Percentiles rank a stretch among this genome's conserved stretches.
Evolutionary conservation across 2,888 invertebrate genomes (phyloP).

Genomic region (Mesoligia furuncula): DNA sequence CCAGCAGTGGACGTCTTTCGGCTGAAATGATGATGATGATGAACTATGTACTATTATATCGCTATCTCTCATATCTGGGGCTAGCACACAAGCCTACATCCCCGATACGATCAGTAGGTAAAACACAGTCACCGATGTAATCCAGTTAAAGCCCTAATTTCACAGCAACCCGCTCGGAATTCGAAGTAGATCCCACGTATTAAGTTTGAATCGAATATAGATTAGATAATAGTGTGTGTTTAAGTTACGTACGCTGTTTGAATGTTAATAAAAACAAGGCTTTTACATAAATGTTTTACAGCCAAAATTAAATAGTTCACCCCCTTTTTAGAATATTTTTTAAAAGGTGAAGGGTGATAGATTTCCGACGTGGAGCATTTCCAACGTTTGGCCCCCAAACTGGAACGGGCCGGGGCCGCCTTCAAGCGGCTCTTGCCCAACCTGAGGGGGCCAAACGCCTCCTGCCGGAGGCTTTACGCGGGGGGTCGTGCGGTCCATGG

Average conservation of each 20-base stretch:
- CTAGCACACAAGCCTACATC: conserved; percentile 11
- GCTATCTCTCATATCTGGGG: conserved; percentile 35
- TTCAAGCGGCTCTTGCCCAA: no score
- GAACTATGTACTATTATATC: background rate
- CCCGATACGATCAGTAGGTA: conserved; percentile 73
- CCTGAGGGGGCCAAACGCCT: no score
- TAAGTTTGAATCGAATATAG: conserved; percentile 54
- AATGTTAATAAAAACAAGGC: conserved; percentile 21
- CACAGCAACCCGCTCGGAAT: conserved; percentile 57
- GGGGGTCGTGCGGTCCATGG: no score
- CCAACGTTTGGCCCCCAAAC: no score
- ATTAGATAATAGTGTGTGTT: conserved; percentile 44
- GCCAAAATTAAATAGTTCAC: no score
- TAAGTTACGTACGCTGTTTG: background rate
- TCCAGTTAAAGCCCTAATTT: conserved; percentile 79
- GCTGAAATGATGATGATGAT: no score
- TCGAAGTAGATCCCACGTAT: conserved; percentile 35
- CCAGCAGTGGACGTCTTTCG: no score
- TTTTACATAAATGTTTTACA: background rate
- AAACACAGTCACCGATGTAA: conserved; percentile 73
- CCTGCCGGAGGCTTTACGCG: no score
- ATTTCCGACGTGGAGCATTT: no score
- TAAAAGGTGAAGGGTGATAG: no score
- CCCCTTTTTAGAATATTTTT: no score
- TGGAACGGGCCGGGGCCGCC: no score